Evolutionary conservation across 2,888 invertebrate species (phyloP).

Genomic region (Malachius bipustulatus): DNA sequence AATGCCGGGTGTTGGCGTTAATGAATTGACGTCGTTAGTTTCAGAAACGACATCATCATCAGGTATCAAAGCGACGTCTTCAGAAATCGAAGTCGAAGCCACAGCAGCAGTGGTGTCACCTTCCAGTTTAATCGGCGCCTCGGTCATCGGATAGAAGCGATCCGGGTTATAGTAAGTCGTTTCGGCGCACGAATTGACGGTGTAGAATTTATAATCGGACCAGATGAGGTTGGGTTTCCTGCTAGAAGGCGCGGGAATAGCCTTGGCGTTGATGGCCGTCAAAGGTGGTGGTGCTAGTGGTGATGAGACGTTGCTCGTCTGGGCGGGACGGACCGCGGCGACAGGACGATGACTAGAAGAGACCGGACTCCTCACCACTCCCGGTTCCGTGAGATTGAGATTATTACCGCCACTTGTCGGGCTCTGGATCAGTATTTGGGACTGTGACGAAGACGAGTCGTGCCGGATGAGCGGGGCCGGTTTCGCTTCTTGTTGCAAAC

Average conservation of each 20-base stretch:
- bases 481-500: too few species aligned
- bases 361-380: too few species aligned
- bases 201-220: slow-evolving; percentile 28
- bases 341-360: too few species aligned
- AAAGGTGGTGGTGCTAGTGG: slow-evolving; percentile 2
- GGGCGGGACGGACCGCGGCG: too few species aligned
- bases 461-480: too few species aligned
- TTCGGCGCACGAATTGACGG: slow-evolving; percentile 27
- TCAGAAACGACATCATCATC: slow-evolving; percentile 3
- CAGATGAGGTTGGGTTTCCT: slow-evolving; percentile 20
- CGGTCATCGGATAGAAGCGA: slow-evolving; percentile 33
- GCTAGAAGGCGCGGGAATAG: not conserved
- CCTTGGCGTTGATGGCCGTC: not conserved
- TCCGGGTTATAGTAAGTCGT: slow-evolving; percentile 26
- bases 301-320: too few species aligned
- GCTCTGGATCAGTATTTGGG: too few species aligned
- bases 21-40: too few species aligned
- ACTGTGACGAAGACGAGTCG: too few species aligned
- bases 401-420: too few species aligned
- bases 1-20: too few species aligned
- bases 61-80: not conserved
- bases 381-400: too few species aligned
- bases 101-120: not conserved
- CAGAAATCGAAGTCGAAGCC: not conserved
- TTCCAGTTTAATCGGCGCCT: slow-evolving; percentile 27